These are phyloP conservation scores for Petrolisthes manimaculis DNA, from an alignment of 2,888 invertebrate genomes.

Conservation along the genomic window DNA sequence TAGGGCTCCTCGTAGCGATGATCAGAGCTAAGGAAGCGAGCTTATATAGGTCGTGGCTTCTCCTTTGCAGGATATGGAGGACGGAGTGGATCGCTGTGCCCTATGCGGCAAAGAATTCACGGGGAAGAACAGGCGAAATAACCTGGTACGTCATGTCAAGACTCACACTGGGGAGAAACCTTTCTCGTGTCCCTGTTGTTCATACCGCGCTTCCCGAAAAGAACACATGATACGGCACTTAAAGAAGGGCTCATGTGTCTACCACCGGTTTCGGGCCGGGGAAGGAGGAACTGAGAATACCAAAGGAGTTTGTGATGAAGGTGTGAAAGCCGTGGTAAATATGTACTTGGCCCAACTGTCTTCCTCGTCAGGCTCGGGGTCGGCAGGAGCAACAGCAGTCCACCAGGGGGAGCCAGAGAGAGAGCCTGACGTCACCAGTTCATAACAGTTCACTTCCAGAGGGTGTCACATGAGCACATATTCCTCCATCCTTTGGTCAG, in stretches of 20 bases:
- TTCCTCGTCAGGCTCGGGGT: conserved; percentile 20
- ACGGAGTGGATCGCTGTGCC: conserved; percentile 64
- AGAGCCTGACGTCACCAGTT: conserved; percentile 38
- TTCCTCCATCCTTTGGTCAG: no score
- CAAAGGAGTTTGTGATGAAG: conserved; percentile 52
- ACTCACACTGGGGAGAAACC: conserved; percentile 64
- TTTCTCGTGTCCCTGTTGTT: conserved; percentile 61
- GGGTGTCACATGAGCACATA: no score
- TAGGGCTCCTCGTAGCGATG: conserved; percentile 57
- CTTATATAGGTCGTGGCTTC: conserved; percentile 60
- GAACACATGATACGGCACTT: conserved; percentile 62
- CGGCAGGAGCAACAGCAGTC: not conserved
- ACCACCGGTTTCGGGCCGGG: conserved; percentile 56
- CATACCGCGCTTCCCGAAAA: conserved; percentile 61
- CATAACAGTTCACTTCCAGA: not conserved
- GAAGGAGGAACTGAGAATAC: conserved; percentile 41
- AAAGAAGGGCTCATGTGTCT: conserved; percentile 62
- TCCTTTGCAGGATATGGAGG: conserved; percentile 62
- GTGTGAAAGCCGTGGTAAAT: conserved; percentile 55
- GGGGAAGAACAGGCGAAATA: conserved; percentile 65
- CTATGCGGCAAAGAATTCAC: conserved; percentile 65
- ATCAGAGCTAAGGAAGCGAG: conserved; percentile 47
- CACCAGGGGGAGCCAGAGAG: conserved; percentile 40
- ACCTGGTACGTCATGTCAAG: conserved; percentile 61
- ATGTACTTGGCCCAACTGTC: conserved; percentile 56